These are phyloP conservation scores for Scrobipalpa costella DNA, from an alignment of 2,888 invertebrate genomes.

Conservation along the genomic window DNA sequence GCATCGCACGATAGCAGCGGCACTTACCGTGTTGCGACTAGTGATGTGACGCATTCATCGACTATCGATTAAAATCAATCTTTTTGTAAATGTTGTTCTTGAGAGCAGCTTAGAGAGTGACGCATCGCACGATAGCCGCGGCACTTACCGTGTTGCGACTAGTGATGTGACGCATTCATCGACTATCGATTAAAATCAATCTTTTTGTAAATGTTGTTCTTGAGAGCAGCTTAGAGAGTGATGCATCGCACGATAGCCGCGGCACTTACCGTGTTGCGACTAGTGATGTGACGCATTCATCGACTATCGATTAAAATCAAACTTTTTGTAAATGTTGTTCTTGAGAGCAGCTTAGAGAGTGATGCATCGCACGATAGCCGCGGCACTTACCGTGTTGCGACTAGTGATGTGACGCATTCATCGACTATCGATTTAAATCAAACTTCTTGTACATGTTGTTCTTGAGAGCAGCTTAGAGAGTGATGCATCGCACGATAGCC, in stretches of 20 bases:
- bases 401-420: constrained; percentile 17
- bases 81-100: constrained; percentile 54
- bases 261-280: constrained; percentile 52
- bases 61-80: background rate
- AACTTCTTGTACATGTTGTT: constrained; percentile 63
- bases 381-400: constrained; percentile 51
- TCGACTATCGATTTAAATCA: constrained; percentile 14
- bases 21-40: constrained; percentile 52
- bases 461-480: constrained; percentile 57
- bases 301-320: background rate
- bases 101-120: constrained; percentile 60
- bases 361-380: constrained; percentile 62
- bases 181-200: background rate
- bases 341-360: constrained; percentile 57
- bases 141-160: constrained; percentile 52
- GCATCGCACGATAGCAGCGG: constrained; percentile 57
- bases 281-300: constrained; percentile 21
- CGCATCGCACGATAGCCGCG: constrained; percentile 59
- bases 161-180: constrained; percentile 21
- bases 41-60: constrained; percentile 21
- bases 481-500: constrained; percentile 63
- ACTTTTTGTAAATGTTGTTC: constrained; percentile 53
- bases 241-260: constrained; percentile 61
- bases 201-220: constrained; percentile 54
- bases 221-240: constrained; percentile 59